These are phyloP conservation scores for Griposia aprilina DNA, from an alignment of 2,888 invertebrate species.

Conservation along the genomic window DNA sequence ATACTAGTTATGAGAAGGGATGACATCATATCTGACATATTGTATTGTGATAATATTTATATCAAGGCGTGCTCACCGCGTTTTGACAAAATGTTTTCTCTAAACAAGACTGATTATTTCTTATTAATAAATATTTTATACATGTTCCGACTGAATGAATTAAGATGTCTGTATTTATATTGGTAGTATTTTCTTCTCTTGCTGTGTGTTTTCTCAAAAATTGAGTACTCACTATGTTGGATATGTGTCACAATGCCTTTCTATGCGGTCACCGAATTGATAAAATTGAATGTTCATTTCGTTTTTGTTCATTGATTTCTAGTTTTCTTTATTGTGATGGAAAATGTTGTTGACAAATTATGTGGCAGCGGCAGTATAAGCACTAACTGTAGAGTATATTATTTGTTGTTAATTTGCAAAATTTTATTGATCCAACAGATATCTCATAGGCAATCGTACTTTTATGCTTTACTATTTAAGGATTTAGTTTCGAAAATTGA, in stretches of 20 bases:
- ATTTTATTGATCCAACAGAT: slow-evolving; percentile 89
- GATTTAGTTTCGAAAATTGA: slow-evolving; percentile 85
- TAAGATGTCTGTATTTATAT: slow-evolving; percentile 89
- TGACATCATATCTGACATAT: slow-evolving; percentile 91
- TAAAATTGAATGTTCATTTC: slow-evolving; percentile 80
- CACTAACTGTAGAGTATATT: slow-evolving; percentile 83
- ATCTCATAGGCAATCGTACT: slow-evolving; percentile 86
- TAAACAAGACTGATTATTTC: slow-evolving; percentile 91
- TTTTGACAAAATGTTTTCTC: slow-evolving; percentile 89
- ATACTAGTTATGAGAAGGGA: slow-evolving; percentile 90
- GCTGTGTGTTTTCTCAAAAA: slow-evolving; percentile 85
- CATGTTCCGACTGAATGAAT: slow-evolving; percentile 90
- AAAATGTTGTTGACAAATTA: slow-evolving; percentile 90
- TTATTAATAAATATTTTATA: slow-evolving; percentile 90
- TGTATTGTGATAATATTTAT: slow-evolving; percentile 89
- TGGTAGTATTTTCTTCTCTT: slow-evolving; percentile 85
- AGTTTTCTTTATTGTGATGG: slow-evolving; percentile 87
- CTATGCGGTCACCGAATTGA: slow-evolving; percentile 88
- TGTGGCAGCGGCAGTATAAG: slow-evolving; percentile 88
- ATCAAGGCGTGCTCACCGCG: slow-evolving; percentile 83
- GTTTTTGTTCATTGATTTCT: slow-evolving; percentile 84
- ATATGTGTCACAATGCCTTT: slow-evolving; percentile 91
- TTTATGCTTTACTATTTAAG: slow-evolving; percentile 86
- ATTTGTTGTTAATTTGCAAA: slow-evolving; percentile 90
- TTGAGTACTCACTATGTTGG: slow-evolving; percentile 90